These are phyloP conservation scores for Neosilurus mollespiculum DNA, from an alignment of 2,797 vertebrate genomes.

Conservation along the genomic window DNA sequence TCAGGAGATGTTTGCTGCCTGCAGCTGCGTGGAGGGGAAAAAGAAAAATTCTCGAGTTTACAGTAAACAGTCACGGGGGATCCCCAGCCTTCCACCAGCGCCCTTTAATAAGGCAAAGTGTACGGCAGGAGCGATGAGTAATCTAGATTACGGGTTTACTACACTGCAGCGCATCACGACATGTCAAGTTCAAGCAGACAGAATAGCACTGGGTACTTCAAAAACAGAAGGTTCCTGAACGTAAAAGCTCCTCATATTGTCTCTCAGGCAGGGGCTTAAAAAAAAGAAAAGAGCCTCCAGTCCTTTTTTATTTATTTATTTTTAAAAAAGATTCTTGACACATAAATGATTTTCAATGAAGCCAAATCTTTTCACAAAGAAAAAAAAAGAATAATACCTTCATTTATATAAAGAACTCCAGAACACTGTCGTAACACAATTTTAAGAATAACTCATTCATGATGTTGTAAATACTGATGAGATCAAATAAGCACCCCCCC, in stretches of 20 bases:
- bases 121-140: slow-evolving; percentile 32
- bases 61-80: slow-evolving; percentile 63
- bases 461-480: background rate
- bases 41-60: slow-evolving; percentile 49
- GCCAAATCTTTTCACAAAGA: background rate
- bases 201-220: background rate
- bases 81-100: slow-evolving; percentile 57
- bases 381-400: background rate
- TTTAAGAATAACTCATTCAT: background rate
- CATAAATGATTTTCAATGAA: background rate
- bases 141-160: slow-evolving; percentile 22
- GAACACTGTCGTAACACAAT: background rate
- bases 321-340: background rate
- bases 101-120: slow-evolving; percentile 34
- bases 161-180: slow-evolving; percentile 16
- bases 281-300: background rate
- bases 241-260: background rate
- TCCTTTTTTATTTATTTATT: background rate
- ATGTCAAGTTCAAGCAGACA: slow-evolving; percentile 38
- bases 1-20: slow-evolving; percentile 31
- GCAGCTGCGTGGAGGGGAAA: slow-evolving; percentile 54
- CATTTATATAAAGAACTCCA: background rate
- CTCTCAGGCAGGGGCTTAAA: background rate
- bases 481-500: background rate
- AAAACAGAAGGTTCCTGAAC: slow-evolving; percentile 15